These are phyloP conservation scores for Chelon auratus DNA, from an alignment of 2,797 vertebrate genomes.

Conservation along the genomic window DNA sequence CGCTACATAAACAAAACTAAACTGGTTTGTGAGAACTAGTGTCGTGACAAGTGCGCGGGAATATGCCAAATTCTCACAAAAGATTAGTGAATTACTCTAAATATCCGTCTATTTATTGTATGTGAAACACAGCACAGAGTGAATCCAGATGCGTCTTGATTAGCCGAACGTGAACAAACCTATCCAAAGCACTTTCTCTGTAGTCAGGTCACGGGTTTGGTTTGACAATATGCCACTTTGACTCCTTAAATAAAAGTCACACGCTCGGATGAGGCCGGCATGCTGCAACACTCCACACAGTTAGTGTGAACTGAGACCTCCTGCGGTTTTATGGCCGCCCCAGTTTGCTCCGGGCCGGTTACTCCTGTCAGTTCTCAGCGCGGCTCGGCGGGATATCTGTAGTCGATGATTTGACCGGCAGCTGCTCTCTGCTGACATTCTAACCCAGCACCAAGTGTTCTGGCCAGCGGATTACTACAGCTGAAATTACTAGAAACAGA, in stretches of 20 bases:
- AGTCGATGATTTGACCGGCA: slow-evolving; percentile 29
- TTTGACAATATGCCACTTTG: neutral
- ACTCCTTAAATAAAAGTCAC: neutral
- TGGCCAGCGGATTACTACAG: neutral
- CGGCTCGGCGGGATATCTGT: neutral
- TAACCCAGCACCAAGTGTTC: slow-evolving; percentile 3
- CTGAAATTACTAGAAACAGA: slow-evolving; percentile 36
- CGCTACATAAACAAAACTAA: no score
- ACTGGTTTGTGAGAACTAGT: no score
- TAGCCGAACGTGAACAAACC: no score
- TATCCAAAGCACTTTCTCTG: neutral
- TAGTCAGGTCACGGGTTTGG: neutral
- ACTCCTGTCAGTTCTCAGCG: neutral
- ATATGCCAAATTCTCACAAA: neutral
- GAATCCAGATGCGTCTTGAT: neutral
- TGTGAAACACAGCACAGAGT: neutral
- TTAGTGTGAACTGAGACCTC: slow-evolving; percentile 4
- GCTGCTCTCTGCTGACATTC: slow-evolving; percentile 8
- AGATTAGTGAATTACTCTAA: neutral
- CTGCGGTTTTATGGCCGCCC: slow-evolving; percentile 2
- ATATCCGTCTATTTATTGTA: neutral
- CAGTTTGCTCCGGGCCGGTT: slow-evolving; percentile 1
- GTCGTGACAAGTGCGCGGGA: neutral
- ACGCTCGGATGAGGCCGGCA: neutral
- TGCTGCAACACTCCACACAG: neutral